phyloP scores from a whole-genome alignment of 2,113 vertebrate genomes.

The Chionis minor region DNA sequence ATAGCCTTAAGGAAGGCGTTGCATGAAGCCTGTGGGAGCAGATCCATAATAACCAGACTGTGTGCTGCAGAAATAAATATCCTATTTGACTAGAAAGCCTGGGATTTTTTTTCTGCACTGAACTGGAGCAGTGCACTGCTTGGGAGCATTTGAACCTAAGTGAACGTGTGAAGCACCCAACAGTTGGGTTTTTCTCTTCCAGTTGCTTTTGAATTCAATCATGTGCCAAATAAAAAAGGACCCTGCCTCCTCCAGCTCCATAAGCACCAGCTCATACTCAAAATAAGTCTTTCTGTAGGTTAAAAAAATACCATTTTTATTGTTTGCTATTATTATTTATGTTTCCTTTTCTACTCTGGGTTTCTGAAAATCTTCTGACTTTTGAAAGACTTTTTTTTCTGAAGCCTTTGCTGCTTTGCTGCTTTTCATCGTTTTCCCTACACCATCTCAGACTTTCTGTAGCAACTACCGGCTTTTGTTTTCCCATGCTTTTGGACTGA shows the following conservation, averaged over 20 bases:
- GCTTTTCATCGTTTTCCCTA: not conserved
- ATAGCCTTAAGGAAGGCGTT: constrained; percentile 27
- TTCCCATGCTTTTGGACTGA: not conserved
- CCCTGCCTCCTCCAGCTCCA: not conserved
- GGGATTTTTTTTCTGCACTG: not conserved
- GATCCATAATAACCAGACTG: constrained; percentile 7
- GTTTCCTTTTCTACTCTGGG: not conserved
- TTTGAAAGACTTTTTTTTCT: not conserved
- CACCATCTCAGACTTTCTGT: not conserved
- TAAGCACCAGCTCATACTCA: not conserved
- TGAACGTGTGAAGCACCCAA: not conserved
- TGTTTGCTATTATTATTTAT: not conserved
- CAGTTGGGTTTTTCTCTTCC: not conserved
- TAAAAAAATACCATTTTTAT: not conserved
- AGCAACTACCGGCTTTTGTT: not conserved
- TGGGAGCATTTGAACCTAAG: not conserved
- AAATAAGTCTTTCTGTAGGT: not conserved
- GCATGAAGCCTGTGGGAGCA: constrained; percentile 10
- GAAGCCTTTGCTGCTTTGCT: not conserved
- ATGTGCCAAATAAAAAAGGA: not conserved
- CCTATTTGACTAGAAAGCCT: constrained; percentile 15
- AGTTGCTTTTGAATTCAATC: not conserved
- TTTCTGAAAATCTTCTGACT: not conserved
- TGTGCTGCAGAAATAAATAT: constrained; percentile 23
- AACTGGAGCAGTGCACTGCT: not conserved